Evolutionary conservation across 1,140 invertebrate species (phyloP).

Genomic region (Drosophila tristis): DNA sequence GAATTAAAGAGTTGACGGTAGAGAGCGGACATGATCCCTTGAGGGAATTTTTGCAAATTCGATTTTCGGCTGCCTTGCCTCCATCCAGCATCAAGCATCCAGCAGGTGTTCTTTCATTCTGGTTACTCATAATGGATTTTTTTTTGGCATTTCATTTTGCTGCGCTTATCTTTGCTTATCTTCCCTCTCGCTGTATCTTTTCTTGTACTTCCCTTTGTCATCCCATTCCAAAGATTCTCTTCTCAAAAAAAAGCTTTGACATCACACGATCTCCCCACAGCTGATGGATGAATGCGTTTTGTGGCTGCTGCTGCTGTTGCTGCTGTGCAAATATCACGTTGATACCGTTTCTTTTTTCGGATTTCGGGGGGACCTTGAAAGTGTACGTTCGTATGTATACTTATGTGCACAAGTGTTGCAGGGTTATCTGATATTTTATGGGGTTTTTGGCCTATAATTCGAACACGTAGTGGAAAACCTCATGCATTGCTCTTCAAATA

Average conservation of each 20-base stretch:
- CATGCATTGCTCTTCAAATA: background rate
- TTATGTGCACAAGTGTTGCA: too few species aligned
- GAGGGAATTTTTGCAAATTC: conserved; percentile 20
- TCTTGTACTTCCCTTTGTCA: conserved; percentile 20
- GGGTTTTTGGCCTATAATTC: background rate
- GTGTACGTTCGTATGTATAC: too few species aligned
- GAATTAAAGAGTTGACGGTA: too few species aligned
- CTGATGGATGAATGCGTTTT: too few species aligned
- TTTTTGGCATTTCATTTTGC: conserved; percentile 5
- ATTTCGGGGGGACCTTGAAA: too few species aligned
- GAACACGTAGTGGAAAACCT: background rate
- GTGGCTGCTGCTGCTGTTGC: too few species aligned
- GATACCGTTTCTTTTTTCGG: too few species aligned
- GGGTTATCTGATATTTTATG: too few species aligned
- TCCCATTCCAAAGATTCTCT: conserved; percentile 31
- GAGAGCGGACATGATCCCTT: too few species aligned
- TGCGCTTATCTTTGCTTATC: conserved; percentile 56
- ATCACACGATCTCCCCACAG: background rate
- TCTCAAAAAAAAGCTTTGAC: conserved; percentile 19
- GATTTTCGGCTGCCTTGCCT: background rate
- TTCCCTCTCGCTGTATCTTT: background rate
- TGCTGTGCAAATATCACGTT: too few species aligned
- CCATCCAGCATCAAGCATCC: too few species aligned
- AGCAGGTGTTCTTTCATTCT: conserved; percentile 15
- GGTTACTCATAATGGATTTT: background rate